phyloP scores from a whole-genome alignment of 1,140 invertebrate genomes.

The Hypothenemus hampei region DNA sequence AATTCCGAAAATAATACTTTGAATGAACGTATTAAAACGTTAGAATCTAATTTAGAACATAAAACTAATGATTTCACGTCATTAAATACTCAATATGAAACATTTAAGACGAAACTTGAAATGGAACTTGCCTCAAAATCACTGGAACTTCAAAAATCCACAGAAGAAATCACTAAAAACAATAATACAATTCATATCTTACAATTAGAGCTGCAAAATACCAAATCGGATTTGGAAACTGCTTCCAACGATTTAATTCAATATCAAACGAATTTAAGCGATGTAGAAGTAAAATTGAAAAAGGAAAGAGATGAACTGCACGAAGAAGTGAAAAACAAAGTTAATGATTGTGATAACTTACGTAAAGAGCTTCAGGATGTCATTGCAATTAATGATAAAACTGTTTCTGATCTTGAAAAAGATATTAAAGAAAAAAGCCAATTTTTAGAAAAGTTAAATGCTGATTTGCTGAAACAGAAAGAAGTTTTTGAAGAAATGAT shows the following conservation, averaged over 20 bases:
- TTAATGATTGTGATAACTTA: conserved; percentile 49
- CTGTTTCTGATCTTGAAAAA: conserved; percentile 11
- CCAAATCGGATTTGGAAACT: conserved; percentile 49
- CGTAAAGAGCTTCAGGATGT: conserved; percentile 41
- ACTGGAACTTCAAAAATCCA: neutral
- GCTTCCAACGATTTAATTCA: conserved; percentile 33
- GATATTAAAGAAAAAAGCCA: conserved; percentile 11
- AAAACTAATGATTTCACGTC: neutral
- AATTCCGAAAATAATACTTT: neutral
- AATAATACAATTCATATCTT: conserved; percentile 25
- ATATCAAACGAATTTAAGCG: conserved; percentile 30
- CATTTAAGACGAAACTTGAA: conserved; percentile 6
- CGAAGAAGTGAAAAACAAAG: conserved; percentile 44
- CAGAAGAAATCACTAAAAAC: conserved; percentile 5
- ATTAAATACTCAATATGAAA: conserved; percentile 6
- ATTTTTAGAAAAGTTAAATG: conserved; percentile 8
- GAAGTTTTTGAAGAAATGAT: conserved; percentile 9
- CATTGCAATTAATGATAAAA: conserved; percentile 6
- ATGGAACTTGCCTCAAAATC: conserved; percentile 1
- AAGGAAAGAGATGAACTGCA: conserved; percentile 32
- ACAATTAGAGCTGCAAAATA: conserved; percentile 30
- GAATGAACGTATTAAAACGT: neutral
- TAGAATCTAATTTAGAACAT: conserved; percentile 5
- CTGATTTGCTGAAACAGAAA: conserved; percentile 7
- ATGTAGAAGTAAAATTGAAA: conserved; percentile 30